These are phyloP conservation scores for Psittacula cyanocephala DNA, from an alignment of 2,113 vertebrate species.

Conservation along the genomic window DNA sequence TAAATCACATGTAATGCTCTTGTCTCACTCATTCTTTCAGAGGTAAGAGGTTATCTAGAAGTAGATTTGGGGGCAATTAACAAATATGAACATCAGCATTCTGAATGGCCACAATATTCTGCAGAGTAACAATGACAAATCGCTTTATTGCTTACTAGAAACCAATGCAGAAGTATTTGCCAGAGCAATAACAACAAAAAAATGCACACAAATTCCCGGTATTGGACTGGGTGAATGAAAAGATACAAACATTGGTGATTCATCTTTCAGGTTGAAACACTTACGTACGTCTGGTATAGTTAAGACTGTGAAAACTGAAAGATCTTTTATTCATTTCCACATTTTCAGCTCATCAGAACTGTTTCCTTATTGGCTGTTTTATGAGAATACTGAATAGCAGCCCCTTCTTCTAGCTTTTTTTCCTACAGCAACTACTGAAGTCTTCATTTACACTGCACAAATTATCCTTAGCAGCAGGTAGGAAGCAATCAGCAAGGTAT, in stretches of 20 bases:
- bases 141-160: neutral
- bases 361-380: slow-evolving; percentile 23
- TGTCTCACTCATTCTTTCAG: neutral
- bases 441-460: slow-evolving; percentile 72
- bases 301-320: neutral
- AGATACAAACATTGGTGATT: neutral
- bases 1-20: neutral
- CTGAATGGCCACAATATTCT: neutral
- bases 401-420: slow-evolving; percentile 15
- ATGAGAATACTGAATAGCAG: neutral
- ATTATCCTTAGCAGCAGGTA: slow-evolving; percentile 72
- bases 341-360: neutral
- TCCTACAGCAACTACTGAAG: slow-evolving; percentile 43
- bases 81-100: neutral
- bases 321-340: neutral
- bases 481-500: slow-evolving; percentile 64
- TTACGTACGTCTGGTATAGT: neutral
- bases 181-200: neutral
- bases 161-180: neutral
- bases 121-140: neutral
- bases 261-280: neutral
- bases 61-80: neutral
- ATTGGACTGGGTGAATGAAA: neutral
- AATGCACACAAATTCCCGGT: neutral
- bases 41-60: neutral